Base-by-base conservation (phyloP, 1,140 invertebrate genomes). In the Antheraea pernyi region DNA sequence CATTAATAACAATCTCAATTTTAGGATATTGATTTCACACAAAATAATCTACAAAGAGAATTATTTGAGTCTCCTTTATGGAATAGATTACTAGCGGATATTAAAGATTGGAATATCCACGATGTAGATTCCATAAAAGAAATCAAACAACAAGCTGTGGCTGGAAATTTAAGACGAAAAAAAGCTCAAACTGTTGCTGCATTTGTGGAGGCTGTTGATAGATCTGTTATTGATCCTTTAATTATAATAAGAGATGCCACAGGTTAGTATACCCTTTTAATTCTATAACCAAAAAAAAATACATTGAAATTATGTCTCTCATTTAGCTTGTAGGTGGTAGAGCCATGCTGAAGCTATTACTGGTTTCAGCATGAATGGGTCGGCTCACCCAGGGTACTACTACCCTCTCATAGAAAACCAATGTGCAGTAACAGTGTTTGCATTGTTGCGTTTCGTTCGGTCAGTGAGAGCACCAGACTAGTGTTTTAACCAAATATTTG, bases 211-310 rank as follows among this genome's bases (percentile, higher is more conserved):
- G 75, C 75, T 65, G 78, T 91, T 19, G 90, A 92, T 68, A 89
- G 90, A 81, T 92, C 86, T 71, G 83, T 70, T 19, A 83, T 78
- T 70, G 88, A 92, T 72, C 87, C 88, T n/a, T 71, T 89, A 42
- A 82, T 91, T 66, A 84, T 80, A 30, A 74, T 91, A 22, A 83
- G 84, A 67, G 89, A 91, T 77, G 66, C 71, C 69, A 90, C 81
- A 70, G 89, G 89, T 90, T 59, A 75, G 73, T 65, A 62, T 37
- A 59, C 13, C 39, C n/a, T 61, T 36, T 42, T 42, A 11, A 2
- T 4, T 30, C 22, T 30, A 30, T 30, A n/a, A 30, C 22, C 22
- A 30, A 30, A 30, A 30, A 30, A 30, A 30, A 30, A 2, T n/a
- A n/a, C 22, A 30, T 1, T 30, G 22, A 30, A 2, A 30, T 30